Percentiles rank a stretch among this genome's conserved stretches.
Evolutionary conservation across 2,888 invertebrate species (phyloP).

Genomic region (Eristalis tenax): DNA sequence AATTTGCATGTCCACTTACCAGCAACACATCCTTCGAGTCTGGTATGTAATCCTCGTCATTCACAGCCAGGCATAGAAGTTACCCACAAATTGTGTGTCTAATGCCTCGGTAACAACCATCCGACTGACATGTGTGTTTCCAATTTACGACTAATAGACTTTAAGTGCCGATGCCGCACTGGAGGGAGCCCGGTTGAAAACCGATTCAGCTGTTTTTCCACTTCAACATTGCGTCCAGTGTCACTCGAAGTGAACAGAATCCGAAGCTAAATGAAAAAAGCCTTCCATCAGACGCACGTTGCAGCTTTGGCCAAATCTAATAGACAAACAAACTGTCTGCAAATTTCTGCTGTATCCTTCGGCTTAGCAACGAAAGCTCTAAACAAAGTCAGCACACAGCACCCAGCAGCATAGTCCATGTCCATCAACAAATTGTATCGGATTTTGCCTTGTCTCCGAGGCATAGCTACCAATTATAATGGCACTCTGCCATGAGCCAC

Average conservation of each 20-base stretch:
- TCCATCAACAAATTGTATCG: constrained; percentile 58
- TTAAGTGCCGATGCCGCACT: neutral
- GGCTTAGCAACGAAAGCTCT: neutral
- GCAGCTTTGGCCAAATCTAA: neutral
- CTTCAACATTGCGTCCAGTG: neutral
- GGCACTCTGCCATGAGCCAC: constrained; percentile 39
- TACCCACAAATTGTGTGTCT: neutral
- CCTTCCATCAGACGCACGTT: neutral
- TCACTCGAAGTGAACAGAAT: neutral
- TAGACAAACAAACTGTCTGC: constrained; percentile 38
- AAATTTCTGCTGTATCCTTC: constrained; percentile 33
- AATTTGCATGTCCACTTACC: no score
- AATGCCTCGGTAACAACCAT: neutral
- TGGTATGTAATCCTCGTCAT: no score
- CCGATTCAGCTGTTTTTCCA: neutral
- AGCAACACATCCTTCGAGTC: no score
- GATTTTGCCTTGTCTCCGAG: constrained; percentile 18
- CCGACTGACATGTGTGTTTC: neutral
- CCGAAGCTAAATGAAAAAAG: neutral
- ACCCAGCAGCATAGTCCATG: constrained; percentile 1
- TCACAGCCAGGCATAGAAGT: neutral
- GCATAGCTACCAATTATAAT: constrained; percentile 54
- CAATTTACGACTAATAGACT: neutral
- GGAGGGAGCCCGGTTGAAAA: neutral
- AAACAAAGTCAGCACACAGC: neutral